Base-by-base conservation (phyloP, 2,113 vertebrate genomes). In the Mugil cephalus region DNA sequence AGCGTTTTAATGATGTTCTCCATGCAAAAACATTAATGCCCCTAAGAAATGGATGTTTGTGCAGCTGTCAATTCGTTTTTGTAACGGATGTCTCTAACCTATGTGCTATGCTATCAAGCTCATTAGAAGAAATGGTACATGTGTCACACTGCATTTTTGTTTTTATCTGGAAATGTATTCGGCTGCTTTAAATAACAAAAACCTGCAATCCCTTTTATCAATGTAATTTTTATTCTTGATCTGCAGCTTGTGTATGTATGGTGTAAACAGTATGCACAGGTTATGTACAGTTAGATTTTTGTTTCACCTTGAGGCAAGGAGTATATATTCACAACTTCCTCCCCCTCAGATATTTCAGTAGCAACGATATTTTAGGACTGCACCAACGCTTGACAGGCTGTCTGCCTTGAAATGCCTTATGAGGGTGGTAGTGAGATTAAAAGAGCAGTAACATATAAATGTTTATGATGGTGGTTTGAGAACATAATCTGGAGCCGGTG, bases 311-410 rank as follows among this genome's bases (percentile, higher is more conserved):
- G 8, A 52, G 14, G 19, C 15, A 64, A 10, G 43, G 18, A 34
- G 51, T 40, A 42, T 42, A 13, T 34, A 18, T 45, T 75, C 53
- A 58, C 61, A 43, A 43, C 62, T 51, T 21, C 45, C 62, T 43
- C 63, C 72, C 36, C n/a, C 63, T 45, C 62, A 17, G 21, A 75
- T 51, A 38, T 52, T 42, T 5, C 7, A 45, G 24, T 45, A 17
- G 30, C 39, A 30, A 30, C 24, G 24, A 5, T 30, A 30, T 30
- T 30, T 30, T 30, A 30, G 24, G 24, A 30, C 24, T 43, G 8
- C 8, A 8, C 38, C 46, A 13, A 51, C 1, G 1, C n/a, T n/a
- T 39, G 34, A 76, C 43, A 15, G 52, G 40, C 55, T 61, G 24
- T 46, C 12, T 56, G 50, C 60, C 15, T 55, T 55, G 42, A 35